A percentile compares a stretch with the other conserved stretches of the same genome.
Conservation (phyloP, 2,888 invertebrate genomes). For the Chrysolina oricalcia region DNA sequence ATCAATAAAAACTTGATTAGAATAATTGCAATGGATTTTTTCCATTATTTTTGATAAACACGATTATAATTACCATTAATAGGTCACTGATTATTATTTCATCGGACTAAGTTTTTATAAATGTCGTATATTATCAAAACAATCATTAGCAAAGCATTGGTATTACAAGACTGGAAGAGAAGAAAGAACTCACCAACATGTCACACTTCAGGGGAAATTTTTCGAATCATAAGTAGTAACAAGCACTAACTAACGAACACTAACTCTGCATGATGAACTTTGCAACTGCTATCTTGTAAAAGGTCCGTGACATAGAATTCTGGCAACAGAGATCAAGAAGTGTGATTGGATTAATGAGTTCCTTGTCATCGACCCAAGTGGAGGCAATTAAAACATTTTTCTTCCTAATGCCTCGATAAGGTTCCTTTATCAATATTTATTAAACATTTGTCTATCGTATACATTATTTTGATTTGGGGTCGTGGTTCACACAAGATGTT, state of each 20-base stretch:
- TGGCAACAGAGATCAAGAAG: neutral
- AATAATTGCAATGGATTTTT: neutral
- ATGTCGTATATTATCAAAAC: neutral
- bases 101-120: neutral
- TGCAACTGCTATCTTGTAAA: neutral
- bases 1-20: neutral
- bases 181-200: neutral
- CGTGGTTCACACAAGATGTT: neutral
- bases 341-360: neutral
- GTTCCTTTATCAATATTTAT: neutral
- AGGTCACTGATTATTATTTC: neutral
- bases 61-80: neutral
- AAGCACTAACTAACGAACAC: no score
- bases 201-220: neutral
- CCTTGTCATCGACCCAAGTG: conserved; percentile 10
- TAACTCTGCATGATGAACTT: neutral
- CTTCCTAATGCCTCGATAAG: neutral
- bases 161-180: neutral
- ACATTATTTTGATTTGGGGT: neutral
- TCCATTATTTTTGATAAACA: neutral
- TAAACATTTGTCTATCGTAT: conserved; percentile 8
- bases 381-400: neutral
- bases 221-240: neutral
- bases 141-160: conserved; percentile 4
- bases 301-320: neutral